A percentile compares a stretch with the other conserved stretches of the same genome.
Conservation (phyloP, 2,888 invertebrate species). For the Diplolepis rosae region DNA sequence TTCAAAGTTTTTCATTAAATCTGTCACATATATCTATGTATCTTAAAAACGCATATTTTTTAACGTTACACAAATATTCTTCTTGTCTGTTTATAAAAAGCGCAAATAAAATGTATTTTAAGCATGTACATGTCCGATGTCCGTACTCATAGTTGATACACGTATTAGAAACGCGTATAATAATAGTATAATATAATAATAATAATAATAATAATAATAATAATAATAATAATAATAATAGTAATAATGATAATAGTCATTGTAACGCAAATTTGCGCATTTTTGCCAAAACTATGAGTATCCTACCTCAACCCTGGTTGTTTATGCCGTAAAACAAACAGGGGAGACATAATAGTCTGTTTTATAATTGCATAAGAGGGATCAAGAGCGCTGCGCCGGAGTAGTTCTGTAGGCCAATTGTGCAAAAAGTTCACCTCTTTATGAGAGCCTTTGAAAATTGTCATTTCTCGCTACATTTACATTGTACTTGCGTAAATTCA, state of each 20-base stretch:
- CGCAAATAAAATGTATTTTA: neutral
- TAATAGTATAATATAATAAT: constrained; percentile 35
- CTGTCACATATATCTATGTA: neutral
- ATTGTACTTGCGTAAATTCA: constrained; percentile 44
- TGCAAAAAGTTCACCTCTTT: constrained; percentile 41
- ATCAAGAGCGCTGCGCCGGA: neutral
- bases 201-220: constrained; percentile 18
- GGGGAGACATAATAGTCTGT: constrained; percentile 51
- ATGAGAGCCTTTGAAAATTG: constrained; percentile 34
- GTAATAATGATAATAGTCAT: constrained; percentile 22
- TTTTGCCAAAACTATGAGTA: constrained; percentile 65
- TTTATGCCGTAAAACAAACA: constrained; percentile 49
- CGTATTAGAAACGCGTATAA: constrained; percentile 33
- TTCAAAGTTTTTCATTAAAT: too few species aligned
- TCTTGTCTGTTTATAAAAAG: neutral
- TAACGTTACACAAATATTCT: neutral
- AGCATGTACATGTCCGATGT: neutral
- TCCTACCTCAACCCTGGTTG: constrained; percentile 69
- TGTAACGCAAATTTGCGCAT: constrained; percentile 25
- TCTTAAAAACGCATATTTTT: neutral
- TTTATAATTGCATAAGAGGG: constrained; percentile 10
- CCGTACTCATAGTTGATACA: constrained; percentile 23
- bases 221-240: constrained; percentile 33
- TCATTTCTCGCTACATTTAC: constrained; percentile 4
- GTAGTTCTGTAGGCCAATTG: neutral